These are phyloP conservation scores for Novumbra hubbsi DNA, from an alignment of 2,797 vertebrate genomes.

Conservation along the genomic window DNA sequence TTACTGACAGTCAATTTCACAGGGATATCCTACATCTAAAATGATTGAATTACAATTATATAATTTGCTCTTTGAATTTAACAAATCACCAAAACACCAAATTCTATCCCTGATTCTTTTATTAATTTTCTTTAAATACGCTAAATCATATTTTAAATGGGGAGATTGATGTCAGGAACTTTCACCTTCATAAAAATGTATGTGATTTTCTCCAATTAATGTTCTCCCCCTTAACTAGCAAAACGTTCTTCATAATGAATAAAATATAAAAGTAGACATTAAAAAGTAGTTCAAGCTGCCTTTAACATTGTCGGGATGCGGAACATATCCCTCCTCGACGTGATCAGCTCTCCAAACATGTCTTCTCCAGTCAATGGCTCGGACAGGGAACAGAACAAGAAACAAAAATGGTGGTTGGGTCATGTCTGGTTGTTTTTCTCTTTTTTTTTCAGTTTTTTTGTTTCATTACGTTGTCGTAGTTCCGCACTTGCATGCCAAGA, in stretches of 20 bases:
- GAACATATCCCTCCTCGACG: conserved; percentile 29
- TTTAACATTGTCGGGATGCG: conserved; percentile 28
- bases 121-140: background rate
- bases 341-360: conserved; percentile 36
- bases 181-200: conserved; percentile 13
- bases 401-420: conserved; percentile 51
- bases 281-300: conserved; percentile 25
- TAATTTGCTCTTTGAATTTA: conserved; percentile 34
- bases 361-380: conserved; percentile 36
- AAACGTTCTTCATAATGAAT: conserved; percentile 21
- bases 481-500: conserved; percentile 52
- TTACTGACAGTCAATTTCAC: conserved; percentile 44
- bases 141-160: conserved; percentile 25
- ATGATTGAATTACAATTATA: conserved; percentile 45
- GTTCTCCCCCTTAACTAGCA: conserved; percentile 15
- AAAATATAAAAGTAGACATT: conserved; percentile 40
- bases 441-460: conserved; percentile 34
- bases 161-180: conserved; percentile 18
- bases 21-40: conserved; percentile 48
- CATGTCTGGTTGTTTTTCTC: conserved; percentile 41
- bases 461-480: conserved; percentile 42
- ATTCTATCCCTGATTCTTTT: conserved; percentile 26
- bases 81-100: conserved; percentile 47
- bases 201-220: conserved; percentile 26
- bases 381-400: conserved; percentile 57